phyloP scores from a whole-genome alignment of 2,797 vertebrate genomes.

The Hybognathus amarus region DNA sequence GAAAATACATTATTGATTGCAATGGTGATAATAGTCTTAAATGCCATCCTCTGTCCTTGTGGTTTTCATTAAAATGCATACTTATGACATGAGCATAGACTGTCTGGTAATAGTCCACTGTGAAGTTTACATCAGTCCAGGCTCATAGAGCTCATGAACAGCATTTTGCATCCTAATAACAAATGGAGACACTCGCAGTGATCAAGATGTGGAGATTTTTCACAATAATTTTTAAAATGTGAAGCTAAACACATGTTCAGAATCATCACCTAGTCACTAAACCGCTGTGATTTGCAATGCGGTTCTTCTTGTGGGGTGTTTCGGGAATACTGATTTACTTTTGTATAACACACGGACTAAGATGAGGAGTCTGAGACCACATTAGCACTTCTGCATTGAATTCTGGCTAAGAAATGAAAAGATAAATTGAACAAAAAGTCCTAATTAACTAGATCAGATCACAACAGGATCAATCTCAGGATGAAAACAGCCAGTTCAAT shows the following conservation, averaged over 20 bases:
- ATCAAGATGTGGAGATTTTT: not conserved
- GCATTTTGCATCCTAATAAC: slow-evolving; percentile 31
- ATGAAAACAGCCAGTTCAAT: slow-evolving; percentile 3
- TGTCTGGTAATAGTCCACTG: not conserved
- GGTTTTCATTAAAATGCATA: slow-evolving; percentile 36
- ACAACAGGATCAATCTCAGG: not conserved
- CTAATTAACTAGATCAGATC: slow-evolving; percentile 10
- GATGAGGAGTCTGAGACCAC: slow-evolving; percentile 32
- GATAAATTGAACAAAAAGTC: not conserved
- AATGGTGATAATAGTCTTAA: slow-evolving; percentile 42
- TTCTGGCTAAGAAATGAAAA: not conserved
- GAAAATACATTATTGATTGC: slow-evolving; percentile 14
- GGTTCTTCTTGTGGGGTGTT: not conserved
- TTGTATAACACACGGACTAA: slow-evolving; percentile 64
- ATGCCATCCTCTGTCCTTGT: slow-evolving; percentile 1
- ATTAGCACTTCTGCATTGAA: slow-evolving; percentile 6
- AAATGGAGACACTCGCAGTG: not conserved
- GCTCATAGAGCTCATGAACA: slow-evolving; percentile 74
- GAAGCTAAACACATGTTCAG: not conserved
- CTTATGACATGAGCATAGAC: slow-evolving; percentile 61
- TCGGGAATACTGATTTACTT: slow-evolving; percentile 55
- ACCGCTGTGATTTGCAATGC: not conserved
- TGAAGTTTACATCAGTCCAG: not conserved
- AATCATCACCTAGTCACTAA: not conserved
- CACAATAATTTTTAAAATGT: not conserved